A percentile compares a stretch with the other conserved stretches of the same genome.
Evolutionary conservation across 2,797 vertebrate species (phyloP).

Genomic region (Amblyraja radiata): DNA sequence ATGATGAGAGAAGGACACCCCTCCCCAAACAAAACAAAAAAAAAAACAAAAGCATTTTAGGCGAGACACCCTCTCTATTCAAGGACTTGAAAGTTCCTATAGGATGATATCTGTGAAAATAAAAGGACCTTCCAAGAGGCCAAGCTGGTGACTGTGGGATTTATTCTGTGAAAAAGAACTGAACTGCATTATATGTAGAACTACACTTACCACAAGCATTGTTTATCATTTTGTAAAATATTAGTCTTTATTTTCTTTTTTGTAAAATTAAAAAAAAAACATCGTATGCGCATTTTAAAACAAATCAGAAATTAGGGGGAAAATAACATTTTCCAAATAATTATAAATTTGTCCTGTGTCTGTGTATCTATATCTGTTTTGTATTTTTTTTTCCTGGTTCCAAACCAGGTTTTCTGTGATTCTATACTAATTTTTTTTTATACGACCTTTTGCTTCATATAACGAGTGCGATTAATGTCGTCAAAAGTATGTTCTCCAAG

Average conservation of each 20-base stretch:
- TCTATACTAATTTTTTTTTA: slow-evolving; percentile 99
- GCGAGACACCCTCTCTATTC: slow-evolving; percentile 34
- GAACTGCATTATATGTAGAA: slow-evolving; percentile 85
- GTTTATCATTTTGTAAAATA: slow-evolving; percentile 99
- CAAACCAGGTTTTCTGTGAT: slow-evolving; percentile 99
- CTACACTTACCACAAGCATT: slow-evolving; percentile 82
- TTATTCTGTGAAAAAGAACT: slow-evolving; percentile 86
- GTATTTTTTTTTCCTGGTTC: slow-evolving; percentile 98
- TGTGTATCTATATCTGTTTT: slow-evolving; percentile 99
- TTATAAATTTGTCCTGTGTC: slow-evolving; percentile 99
- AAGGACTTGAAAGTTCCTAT: slow-evolving; percentile 48
- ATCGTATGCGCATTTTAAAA: slow-evolving; percentile 82
- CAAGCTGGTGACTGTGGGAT: slow-evolving; percentile 69
- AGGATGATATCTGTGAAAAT: slow-evolving; percentile 51
- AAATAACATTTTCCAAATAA: slow-evolving; percentile 99
- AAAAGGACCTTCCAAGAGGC: slow-evolving; percentile 60
- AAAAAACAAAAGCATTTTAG: slow-evolving; percentile 35
- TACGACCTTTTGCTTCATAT: slow-evolving; percentile 99
- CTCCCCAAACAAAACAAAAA: slow-evolving; percentile 42
- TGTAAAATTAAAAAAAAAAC: slow-evolving; percentile 84
- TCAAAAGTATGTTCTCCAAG: slow-evolving; percentile 99
- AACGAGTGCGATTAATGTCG: slow-evolving; percentile 99
- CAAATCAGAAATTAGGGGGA: slow-evolving; percentile 83
- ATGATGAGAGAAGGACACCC: slow-evolving; percentile 72
- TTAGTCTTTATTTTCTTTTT: slow-evolving; percentile 99